Percentiles rank a stretch among this genome's conserved stretches.
phyloP scores from a whole-genome alignment of 2,113 vertebrate species.

The Colossoma macropomum region DNA sequence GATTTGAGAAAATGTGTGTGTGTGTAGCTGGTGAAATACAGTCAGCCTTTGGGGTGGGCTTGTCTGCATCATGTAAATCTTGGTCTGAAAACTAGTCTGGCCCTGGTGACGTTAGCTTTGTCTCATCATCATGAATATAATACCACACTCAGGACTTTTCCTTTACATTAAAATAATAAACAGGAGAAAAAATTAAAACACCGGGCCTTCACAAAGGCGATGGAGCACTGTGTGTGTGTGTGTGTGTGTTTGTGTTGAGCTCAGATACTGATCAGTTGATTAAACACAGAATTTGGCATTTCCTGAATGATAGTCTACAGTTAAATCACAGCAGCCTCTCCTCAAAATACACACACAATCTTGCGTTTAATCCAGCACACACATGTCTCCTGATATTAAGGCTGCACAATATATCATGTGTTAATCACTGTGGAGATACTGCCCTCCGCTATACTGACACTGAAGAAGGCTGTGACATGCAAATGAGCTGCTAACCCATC shows the following conservation, averaged over 20 bases:
- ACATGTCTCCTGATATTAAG: background rate
- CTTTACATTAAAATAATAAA: background rate
- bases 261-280: slow-evolving; percentile 83
- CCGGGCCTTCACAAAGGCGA: background rate
- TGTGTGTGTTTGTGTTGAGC: background rate
- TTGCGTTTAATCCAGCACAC: slow-evolving; percentile 15
- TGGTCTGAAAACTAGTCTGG: too few relatives aligned
- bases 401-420: too few relatives aligned
- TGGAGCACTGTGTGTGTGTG: background rate
- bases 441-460: too few relatives aligned
- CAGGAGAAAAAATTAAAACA: background rate
- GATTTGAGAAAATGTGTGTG: too few relatives aligned
- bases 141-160: background rate
- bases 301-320: slow-evolving; percentile 71
- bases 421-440: too few relatives aligned
- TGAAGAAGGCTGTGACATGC: too few relatives aligned
- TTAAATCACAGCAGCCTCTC: slow-evolving; percentile 55
- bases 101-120: too few relatives aligned
- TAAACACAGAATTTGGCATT: slow-evolving; percentile 77
- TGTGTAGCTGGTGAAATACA: too few relatives aligned
- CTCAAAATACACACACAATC: slow-evolving; percentile 42
- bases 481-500: too few relatives aligned
- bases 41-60: too few relatives aligned
- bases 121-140: background rate
- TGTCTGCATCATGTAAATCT: too few relatives aligned